These are phyloP conservation scores for Penaeus vannamei DNA, from an alignment of 1,140 invertebrate species.

Conservation along the genomic window DNA sequence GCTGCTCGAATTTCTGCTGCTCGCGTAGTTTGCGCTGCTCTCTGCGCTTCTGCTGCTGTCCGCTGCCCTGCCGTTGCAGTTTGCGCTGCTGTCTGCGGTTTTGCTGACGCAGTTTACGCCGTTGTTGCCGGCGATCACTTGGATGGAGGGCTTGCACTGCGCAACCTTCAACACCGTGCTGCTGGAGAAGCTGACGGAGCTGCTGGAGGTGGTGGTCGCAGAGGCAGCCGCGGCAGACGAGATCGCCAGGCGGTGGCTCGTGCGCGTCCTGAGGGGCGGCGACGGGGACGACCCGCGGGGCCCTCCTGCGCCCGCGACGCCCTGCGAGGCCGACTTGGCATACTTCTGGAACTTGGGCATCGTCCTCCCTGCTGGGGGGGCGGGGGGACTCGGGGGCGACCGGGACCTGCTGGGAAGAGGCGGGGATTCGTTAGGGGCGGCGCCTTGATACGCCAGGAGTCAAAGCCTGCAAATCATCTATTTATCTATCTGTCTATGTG, in stretches of 20 bases:
- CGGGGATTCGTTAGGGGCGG: too few relatives aligned
- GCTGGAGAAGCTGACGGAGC: background rate
- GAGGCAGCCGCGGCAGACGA: background rate
- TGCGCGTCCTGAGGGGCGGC: background rate
- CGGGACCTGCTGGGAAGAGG: too few relatives aligned
- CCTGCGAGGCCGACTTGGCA: constrained; percentile 22
- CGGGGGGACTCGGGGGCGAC: too few relatives aligned
- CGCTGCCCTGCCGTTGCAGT: background rate
- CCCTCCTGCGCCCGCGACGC: background rate
- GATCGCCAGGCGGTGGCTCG: too few relatives aligned
- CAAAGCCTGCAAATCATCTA: too few relatives aligned
- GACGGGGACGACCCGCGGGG: background rate
- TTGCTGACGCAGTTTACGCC: constrained; percentile 1
- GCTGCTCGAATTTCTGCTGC: background rate
- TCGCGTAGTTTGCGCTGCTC: background rate
- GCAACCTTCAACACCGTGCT: constrained; percentile 32
- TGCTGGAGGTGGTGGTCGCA: background rate
- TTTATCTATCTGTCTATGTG: too few relatives aligned
- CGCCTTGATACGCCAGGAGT: too few relatives aligned
- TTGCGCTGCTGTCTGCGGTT: background rate
- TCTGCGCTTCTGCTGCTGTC: background rate
- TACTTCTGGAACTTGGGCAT: constrained; percentile 58
- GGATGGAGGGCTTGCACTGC: too few relatives aligned
- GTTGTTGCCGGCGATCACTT: background rate
- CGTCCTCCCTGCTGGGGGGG: background rate